Conservation (phyloP, 2,797 vertebrate species). For the Lagodon rhomboides region DNA sequence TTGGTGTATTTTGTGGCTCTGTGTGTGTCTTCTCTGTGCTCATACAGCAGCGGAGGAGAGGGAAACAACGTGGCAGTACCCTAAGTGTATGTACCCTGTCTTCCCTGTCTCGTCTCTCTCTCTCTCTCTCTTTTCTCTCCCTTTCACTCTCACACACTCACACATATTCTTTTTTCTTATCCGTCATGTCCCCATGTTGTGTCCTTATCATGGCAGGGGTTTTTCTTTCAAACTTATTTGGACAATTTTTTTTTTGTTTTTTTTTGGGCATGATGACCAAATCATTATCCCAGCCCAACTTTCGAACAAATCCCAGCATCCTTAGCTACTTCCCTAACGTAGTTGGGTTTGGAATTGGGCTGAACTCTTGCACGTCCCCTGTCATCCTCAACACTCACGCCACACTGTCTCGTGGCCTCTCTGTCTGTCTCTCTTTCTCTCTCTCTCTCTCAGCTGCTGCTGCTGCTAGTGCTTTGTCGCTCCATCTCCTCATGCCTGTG, state of each 20-base stretch:
- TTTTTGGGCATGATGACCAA: slow-evolving; percentile 68
- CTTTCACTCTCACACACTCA: slow-evolving; percentile 18
- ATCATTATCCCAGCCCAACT: slow-evolving; percentile 38
- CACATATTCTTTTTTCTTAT: slow-evolving; percentile 20
- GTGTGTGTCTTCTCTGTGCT: slow-evolving; percentile 82
- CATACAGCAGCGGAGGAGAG: slow-evolving; percentile 93
- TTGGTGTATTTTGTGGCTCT: slow-evolving; percentile 71
- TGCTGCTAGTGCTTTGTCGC: slow-evolving; percentile 55
- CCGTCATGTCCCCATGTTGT: slow-evolving; percentile 43
- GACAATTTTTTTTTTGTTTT: not conserved
- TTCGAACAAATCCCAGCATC: slow-evolving; percentile 44
- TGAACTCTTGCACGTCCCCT: slow-evolving; percentile 56
- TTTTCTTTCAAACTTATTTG: slow-evolving; percentile 25
- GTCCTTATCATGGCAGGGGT: slow-evolving; percentile 34
- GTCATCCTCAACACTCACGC: slow-evolving; percentile 24
- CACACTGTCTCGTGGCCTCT: slow-evolving; percentile 45
- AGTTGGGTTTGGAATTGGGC: slow-evolving; percentile 55
- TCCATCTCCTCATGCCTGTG: slow-evolving; percentile 65
- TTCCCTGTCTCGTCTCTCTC: slow-evolving; percentile 64
- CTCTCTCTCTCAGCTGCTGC: slow-evolving; percentile 20
- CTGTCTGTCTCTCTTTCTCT: slow-evolving; percentile 46
- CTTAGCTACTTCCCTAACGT: slow-evolving; percentile 15
- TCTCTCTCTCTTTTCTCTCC: slow-evolving; percentile 35
- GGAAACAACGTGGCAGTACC: slow-evolving; percentile 94
- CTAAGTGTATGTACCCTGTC: slow-evolving; percentile 94